Percentiles rank a stretch among this genome's conserved stretches.
phyloP scores from a whole-genome alignment of 2,113 vertebrate genomes.

The Nibea coibor region DNA sequence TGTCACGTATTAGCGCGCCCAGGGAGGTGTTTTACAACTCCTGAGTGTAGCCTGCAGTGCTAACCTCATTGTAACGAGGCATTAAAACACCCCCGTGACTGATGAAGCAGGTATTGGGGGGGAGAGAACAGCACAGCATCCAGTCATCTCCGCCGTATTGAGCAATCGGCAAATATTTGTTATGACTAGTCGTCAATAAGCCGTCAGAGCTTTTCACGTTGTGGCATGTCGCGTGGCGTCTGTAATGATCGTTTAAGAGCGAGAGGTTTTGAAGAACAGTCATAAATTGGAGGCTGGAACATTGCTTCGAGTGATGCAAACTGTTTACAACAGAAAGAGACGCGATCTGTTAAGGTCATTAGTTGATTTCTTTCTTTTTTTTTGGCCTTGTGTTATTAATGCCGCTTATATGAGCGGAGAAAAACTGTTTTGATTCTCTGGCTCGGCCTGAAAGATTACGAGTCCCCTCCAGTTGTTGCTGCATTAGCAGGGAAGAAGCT shows the following conservation, averaged over 20 bases:
- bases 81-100: background rate
- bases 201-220: conserved; percentile 57
- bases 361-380: background rate
- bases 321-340: conserved; percentile 19
- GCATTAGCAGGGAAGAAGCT: conserved; percentile 22
- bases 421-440: conserved; percentile 33
- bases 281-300: conserved; percentile 3
- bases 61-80: conserved; percentile 6
- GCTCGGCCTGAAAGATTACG: background rate
- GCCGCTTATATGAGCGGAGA: conserved; percentile 11
- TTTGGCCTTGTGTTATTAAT: background rate
- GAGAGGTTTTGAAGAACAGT: background rate
- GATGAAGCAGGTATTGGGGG: conserved; percentile 7
- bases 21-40: conserved; percentile 20
- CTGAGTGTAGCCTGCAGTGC: background rate
- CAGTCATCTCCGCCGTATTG: conserved; percentile 59
- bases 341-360: background rate
- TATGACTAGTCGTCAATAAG: conserved; percentile 39
- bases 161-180: conserved; percentile 56
- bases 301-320: conserved; percentile 28
- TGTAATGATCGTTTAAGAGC: conserved; percentile 8
- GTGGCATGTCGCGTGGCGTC: conserved; percentile 38
- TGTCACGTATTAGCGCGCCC: conserved; percentile 6
- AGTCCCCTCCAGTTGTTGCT: conserved; percentile 8
- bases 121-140: conserved; percentile 21